Conservation (phyloP, 2,888 invertebrate species). For the Dolomedes plantarius region DNA sequence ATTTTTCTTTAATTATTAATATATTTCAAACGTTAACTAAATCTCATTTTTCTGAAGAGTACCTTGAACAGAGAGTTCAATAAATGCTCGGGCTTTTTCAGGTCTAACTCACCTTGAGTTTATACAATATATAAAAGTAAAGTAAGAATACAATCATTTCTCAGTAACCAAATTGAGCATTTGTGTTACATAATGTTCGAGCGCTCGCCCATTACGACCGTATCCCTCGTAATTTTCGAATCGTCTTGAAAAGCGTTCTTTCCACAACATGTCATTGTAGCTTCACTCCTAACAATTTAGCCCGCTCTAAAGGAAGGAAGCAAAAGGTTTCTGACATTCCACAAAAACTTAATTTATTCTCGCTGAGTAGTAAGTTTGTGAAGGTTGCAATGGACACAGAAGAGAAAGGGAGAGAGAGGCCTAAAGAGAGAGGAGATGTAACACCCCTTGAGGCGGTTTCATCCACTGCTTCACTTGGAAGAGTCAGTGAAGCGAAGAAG, state of each 20-base stretch:
- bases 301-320: background rate
- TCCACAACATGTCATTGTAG: background rate
- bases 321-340: conserved; percentile 10
- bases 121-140: too few relatives aligned
- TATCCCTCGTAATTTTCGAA: too few relatives aligned
- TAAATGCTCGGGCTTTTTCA: too few relatives aligned
- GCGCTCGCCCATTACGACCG: too few relatives aligned
- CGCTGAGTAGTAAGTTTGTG: conserved; percentile 25
- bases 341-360: conserved; percentile 28
- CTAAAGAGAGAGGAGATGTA: conserved; percentile 14
- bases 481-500: conserved; percentile 45
- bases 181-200: too few relatives aligned
- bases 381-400: conserved; percentile 49
- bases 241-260: background rate
- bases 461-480: conserved; percentile 16
- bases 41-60: too few relatives aligned
- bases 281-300: background rate
- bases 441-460: background rate
- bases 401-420: background rate
- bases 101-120: too few relatives aligned
- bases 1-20: too few relatives aligned
- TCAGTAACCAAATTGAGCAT: too few relatives aligned
- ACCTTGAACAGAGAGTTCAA: too few relatives aligned
- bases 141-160: too few relatives aligned
- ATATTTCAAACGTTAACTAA: too few relatives aligned